Base-by-base conservation (phyloP, 1,140 invertebrate species). In the Mactra quadrangularis region DNA sequence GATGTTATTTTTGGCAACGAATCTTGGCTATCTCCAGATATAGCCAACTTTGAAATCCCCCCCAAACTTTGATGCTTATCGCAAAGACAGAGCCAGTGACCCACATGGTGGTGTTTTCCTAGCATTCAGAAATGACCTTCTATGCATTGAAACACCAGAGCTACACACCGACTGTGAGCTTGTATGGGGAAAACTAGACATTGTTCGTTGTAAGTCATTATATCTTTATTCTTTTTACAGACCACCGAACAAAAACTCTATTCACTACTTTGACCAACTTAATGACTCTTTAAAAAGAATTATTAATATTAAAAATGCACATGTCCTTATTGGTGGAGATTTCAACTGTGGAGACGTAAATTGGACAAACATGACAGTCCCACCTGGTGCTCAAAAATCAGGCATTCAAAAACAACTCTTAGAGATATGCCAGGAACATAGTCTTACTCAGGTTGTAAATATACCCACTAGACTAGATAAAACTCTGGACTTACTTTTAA, bases 31-130 rank as follows among this genome's bases (percentile, higher is more conserved):
- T 7, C 38, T 41, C 38, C 38, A 41, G 38, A 41, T 15, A 41
- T 41, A 41, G 15, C 38, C 38, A 41, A 41, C 38, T 41, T 15
- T 7, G n/a, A 87, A 68, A 68, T 85, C 19, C 85, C n/a, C n/a
- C n/a, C n/a, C n/a, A n/a, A n/a, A n/a, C n/a, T n/a, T n/a, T n/a
- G n/a, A n/a, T n/a, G n/a, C n/a, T 15, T 85, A 41, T n/a, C 35
- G 82, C 33, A 86, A 85, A 25, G 78, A 85, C 59, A n/a, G 83
- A 31, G 25, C 35, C 19, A 55, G 15, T 33, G 25, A 33, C 27
- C 22, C 62, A 60, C 71, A 70, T 17, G 83, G 59, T 25, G 83
- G 75, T 27, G 83, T 79, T 1, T 55, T 78, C 1, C 50, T 83
- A 15, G 57, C 68, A 0, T 22, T 79, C 50, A 64, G 41, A 22